These are phyloP conservation scores for Prionailurus bengalensis DNA, from an alignment of 2,113 vertebrate genomes.

Conservation along the genomic window DNA sequence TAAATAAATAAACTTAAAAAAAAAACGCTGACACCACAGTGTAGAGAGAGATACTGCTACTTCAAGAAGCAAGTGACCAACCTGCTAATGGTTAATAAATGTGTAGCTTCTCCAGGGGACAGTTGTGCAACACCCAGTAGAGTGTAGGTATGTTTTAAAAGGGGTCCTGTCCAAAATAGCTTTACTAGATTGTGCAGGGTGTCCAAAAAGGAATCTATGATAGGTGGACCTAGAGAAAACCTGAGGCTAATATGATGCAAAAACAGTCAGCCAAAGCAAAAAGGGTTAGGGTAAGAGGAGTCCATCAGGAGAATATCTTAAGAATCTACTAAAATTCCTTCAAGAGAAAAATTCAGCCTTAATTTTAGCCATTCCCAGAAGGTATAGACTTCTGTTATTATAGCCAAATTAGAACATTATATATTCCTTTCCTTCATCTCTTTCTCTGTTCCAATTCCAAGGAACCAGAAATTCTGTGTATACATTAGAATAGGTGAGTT, in stretches of 20 bases:
- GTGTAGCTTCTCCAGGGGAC: background rate
- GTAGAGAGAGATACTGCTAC: background rate
- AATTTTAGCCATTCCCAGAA: background rate
- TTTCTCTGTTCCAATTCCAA: background rate
- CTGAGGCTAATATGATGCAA: background rate
- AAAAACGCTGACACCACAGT: background rate
- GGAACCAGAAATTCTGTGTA: background rate
- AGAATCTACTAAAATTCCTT: background rate
- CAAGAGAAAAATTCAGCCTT: background rate
- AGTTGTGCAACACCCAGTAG: fast-evolving
- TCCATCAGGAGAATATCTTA: background rate
- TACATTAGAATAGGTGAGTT: background rate
- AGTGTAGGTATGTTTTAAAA: background rate
- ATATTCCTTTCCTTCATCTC: background rate
- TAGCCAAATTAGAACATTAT: background rate
- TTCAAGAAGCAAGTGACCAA: background rate
- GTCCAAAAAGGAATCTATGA: background rate
- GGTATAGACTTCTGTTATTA: background rate
- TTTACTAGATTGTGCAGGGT: background rate
- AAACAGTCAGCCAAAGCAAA: background rate
- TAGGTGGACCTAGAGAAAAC: background rate
- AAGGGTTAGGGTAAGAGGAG: background rate
- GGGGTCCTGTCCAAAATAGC: background rate
- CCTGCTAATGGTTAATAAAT: background rate
- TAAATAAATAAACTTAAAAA: too few species aligned